Evolutionary conservation across 2,797 vertebrate species (phyloP), one percentile per base, ranked within the genome.

Genomic region (Neopelma chrysocephalum): DNA sequence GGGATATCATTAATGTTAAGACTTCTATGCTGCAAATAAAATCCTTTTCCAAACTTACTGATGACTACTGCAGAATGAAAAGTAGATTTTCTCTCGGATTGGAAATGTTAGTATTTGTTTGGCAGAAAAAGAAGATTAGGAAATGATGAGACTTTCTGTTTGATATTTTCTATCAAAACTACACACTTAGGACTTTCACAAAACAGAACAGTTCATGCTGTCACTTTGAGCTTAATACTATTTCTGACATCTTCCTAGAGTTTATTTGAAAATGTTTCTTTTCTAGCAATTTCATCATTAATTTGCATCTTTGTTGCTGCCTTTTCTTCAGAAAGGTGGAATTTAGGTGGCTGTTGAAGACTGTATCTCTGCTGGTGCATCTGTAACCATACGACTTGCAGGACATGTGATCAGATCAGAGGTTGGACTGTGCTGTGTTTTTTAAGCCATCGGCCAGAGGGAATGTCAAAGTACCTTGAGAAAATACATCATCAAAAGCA

Each of bases 351-450:
- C 31, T 6, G 8, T 7, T 48, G 43, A 64, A 78, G 18, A 23
- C 5, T 9, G 5, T 10, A 1, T 48, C 11, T 50, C 42, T 54
- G 19, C 31, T 77, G 36, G 15, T 25, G 16, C 27, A 27, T 43
- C 38, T 64, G 34, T 40, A 89, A 9, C 31, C 0, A 0, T 21
- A 4, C 0, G 2, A 42, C 10, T 69, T 0, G 0, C 12, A 29
- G 51, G 36, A 57, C 2, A 2, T 27, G 25, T 5, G 9, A 27
- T 76, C 16, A 32, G 32, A 60, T 42, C 47, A 80, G 56, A 66
- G 48, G 4, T 11, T 71, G 70, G 60, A 38, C 47, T 31, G 18
- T 18, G 21, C 21, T 53, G 32, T 10, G 13, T n/a, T 72, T 76
- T 47, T 29, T 57, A 34, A 89, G 11, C 36, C 13, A 79, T 36